Conservation (phyloP, 1,140 invertebrate species). For the Drosophila neocordata region DNA sequence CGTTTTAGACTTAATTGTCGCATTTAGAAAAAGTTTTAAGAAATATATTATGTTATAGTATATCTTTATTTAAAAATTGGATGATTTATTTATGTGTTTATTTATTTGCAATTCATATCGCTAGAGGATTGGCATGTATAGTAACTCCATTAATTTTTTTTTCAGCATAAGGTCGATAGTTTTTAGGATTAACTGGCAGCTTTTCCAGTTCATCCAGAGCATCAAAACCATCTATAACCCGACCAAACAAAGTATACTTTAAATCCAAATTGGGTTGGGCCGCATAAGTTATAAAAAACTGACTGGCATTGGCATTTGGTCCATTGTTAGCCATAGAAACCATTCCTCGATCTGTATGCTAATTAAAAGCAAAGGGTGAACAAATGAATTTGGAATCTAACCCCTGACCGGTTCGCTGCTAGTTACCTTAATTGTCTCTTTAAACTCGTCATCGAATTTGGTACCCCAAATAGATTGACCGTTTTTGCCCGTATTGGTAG, state of each 20-base stretch:
- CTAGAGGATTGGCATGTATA: conserved; percentile 98
- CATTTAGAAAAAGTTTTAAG: too few relatives aligned
- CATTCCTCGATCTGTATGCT: conserved; percentile 93
- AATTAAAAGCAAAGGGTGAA: not conserved
- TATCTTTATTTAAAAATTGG: not conserved
- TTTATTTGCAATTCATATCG: conserved; percentile 84
- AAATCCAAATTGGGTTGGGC: conserved; percentile 97
- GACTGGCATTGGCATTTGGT: conserved; percentile 98
- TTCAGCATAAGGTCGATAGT: conserved; percentile 92
- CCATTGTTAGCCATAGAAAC: conserved; percentile 99
- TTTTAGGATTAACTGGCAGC: conserved; percentile 96
- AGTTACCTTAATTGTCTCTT: conserved; percentile 91
- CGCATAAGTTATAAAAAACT: conserved; percentile 98
- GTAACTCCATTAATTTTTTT: conserved; percentile 93
- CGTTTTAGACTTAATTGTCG: too few relatives aligned
- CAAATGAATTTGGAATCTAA: not conserved
- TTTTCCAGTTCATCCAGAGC: conserved; percentile 98
- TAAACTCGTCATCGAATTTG: conserved; percentile 98
- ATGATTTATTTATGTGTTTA: not conserved
- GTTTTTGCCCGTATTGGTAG: conserved; percentile 96
- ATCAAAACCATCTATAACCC: conserved; percentile 98
- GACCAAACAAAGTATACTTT: conserved; percentile 98
- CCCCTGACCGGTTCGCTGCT: not conserved
- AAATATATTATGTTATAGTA: too few relatives aligned
- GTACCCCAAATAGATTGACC: conserved; percentile 95